Conservation (phyloP, 2,797 vertebrate genomes). For the Siniperca undulata region DNA sequence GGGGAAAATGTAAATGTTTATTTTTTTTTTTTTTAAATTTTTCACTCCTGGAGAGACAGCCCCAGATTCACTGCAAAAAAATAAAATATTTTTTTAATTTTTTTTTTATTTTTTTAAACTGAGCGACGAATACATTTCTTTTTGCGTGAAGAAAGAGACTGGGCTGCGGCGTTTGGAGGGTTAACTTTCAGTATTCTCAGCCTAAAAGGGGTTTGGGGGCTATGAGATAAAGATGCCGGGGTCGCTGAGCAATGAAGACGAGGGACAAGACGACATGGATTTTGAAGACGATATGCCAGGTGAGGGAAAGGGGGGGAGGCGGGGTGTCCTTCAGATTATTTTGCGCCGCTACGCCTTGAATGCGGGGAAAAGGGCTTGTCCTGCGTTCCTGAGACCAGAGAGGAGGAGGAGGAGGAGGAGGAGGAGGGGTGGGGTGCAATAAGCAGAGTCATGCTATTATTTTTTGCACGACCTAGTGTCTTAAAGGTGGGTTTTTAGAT, state of each 20-base stretch:
- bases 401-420: slow-evolving; percentile 68
- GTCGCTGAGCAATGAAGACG: slow-evolving; percentile 93
- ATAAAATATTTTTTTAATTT: slow-evolving; percentile 10
- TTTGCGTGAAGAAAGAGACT: slow-evolving; percentile 80
- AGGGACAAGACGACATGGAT: slow-evolving; percentile 94
- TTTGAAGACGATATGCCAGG: slow-evolving; percentile 94
- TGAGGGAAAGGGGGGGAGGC: slow-evolving; percentile 83
- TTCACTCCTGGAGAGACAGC: slow-evolving; percentile 76
- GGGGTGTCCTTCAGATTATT: slow-evolving; percentile 83
- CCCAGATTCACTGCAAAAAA: slow-evolving; percentile 73
- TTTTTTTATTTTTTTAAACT: slow-evolving; percentile 15
- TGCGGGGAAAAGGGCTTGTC: slow-evolving; percentile 88
- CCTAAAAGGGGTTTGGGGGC: slow-evolving; percentile 82
- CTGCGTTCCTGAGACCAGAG: slow-evolving; percentile 77
- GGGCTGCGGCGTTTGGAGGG: slow-evolving; percentile 85
- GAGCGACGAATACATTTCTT: slow-evolving; percentile 74
- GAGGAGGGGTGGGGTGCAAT: slow-evolving; percentile 74
- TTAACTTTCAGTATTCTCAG: slow-evolving; percentile 86
- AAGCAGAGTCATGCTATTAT: slow-evolving; percentile 81
- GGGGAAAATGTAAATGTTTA: slow-evolving; percentile 49
- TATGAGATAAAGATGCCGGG: slow-evolving; percentile 94
- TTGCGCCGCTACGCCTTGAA: slow-evolving; percentile 86
- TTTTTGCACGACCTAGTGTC: slow-evolving; percentile 72
- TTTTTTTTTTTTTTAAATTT: slow-evolving; percentile 19
- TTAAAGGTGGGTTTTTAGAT: slow-evolving; percentile 64